phyloP scores from a whole-genome alignment of 1,140 invertebrate genomes.

The Brachionus angularis region DNA sequence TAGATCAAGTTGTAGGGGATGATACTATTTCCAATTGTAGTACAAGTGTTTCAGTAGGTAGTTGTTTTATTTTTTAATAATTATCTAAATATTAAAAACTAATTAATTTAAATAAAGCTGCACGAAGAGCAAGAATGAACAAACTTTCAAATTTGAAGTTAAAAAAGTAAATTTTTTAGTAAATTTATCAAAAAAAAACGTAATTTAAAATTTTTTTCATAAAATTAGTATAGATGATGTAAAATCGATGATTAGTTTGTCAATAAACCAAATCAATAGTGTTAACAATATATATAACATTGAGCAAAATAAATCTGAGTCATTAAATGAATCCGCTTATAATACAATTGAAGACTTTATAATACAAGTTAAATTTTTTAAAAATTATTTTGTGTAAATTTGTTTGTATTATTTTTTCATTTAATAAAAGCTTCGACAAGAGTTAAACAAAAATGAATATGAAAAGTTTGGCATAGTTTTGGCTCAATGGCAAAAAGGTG shows the following conservation, averaged over 20 bases:
- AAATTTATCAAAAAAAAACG: too few species aligned
- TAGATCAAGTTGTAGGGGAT: slow-evolving; percentile 28
- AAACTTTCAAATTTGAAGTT: slow-evolving; percentile 1
- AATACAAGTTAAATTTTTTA: background rate
- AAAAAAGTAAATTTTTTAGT: slow-evolving; percentile 6
- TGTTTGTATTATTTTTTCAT: background rate
- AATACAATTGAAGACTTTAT: slow-evolving; percentile 27
- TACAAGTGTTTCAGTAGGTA: slow-evolving; percentile 36
- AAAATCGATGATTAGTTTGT: slow-evolving; percentile 18
- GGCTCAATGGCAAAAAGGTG: slow-evolving; percentile 33
- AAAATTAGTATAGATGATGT: slow-evolving; percentile 36
- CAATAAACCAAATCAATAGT: background rate
- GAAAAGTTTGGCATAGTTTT: background rate
- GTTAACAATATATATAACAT: background rate
- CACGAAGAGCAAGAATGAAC: slow-evolving; percentile 3
- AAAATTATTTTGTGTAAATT: background rate
- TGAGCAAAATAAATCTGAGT: background rate
- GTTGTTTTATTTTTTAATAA: background rate
- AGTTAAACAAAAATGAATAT: slow-evolving; percentile 20
- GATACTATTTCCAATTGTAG: slow-evolving; percentile 26
- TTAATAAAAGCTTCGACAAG: background rate
- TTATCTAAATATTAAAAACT: background rate
- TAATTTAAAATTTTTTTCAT: too few species aligned
- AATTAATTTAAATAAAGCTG: background rate
- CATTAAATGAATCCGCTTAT: slow-evolving; percentile 18